phyloP scores from a whole-genome alignment of 2,888 invertebrate genomes.

The Nomada fucata region DNA sequence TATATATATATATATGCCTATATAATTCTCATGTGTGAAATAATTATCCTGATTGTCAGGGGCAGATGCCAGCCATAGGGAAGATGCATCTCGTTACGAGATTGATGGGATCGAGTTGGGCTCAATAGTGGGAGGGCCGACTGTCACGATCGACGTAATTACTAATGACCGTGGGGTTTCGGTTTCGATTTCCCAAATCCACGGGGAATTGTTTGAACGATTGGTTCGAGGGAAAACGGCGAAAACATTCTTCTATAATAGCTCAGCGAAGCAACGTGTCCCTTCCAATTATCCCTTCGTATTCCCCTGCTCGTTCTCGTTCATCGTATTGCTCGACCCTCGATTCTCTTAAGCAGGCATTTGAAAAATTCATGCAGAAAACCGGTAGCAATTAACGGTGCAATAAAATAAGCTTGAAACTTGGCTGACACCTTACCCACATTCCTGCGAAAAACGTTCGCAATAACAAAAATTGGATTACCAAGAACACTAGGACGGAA shows the following conservation, averaged over 20 bases:
- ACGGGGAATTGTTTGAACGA: slow-evolving; percentile 24
- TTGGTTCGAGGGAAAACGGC: slow-evolving; percentile 11
- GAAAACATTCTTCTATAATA: slow-evolving; percentile 5
- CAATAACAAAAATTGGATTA: no score
- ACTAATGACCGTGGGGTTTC: slow-evolving; percentile 31
- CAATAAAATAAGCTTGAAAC: background rate
- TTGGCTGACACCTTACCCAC: no score
- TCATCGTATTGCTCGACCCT: background rate
- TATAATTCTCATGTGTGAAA: background rate
- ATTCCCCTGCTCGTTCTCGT: background rate
- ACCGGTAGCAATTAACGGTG: background rate
- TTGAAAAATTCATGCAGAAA: no score
- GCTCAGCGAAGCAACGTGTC: slow-evolving; percentile 2
- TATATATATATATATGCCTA: no score
- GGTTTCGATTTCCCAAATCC: slow-evolving; percentile 31
- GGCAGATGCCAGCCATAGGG: background rate
- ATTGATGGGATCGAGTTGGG: slow-evolving; percentile 46
- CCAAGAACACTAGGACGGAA: no score
- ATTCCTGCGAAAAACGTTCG: no score
- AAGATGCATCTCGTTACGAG: slow-evolving; percentile 9
- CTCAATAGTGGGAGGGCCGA: slow-evolving; percentile 47
- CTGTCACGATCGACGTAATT: slow-evolving; percentile 55
- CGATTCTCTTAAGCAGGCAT: background rate
- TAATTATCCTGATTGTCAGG: background rate
- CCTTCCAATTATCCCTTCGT: slow-evolving; percentile 12